Base-by-base conservation (phyloP, 2,797 vertebrate species). In the Cirrhinus molitorella region DNA sequence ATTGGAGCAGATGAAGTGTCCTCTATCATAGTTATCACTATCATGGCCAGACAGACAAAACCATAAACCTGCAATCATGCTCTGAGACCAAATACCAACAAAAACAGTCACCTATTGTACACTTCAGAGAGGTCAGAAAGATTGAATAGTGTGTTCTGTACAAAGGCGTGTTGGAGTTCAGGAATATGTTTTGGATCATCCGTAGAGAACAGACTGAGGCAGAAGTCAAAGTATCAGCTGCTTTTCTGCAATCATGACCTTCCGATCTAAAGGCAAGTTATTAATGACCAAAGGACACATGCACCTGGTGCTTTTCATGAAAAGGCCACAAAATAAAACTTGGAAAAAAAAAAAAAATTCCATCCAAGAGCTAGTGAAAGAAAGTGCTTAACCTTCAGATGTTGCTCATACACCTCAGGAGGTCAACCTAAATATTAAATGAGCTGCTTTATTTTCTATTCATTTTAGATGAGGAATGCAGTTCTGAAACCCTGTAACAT, bases 1-100 rank as follows among this genome's bases (percentile, higher is more conserved):
- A 57, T 8, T 47, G 40, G 63, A 25, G 40, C 28, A 59, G 74
- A 78, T 83, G 73, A 83, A 83, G 81, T 83, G 74, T 78, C 25
- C 14, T 83, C 21, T 47, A 76, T 76, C 59, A 83, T 76, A 76
- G 49, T 55, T 75, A 75, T 82, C 45, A 53, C 28, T 40, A 57
- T 77, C 61, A 76, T 25, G 10, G 65, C 34, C 81, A 61, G 65
- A 83, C 59, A 77, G 63, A 70, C 40, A 68, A 37, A 77, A 13
- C 37, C 61, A 68, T 77, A 83, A 83, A 77, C 81, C 65, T 83
- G 65, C 63, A 83, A 77, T 83, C 81, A 83, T 77, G 51, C 63
- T 77, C 23, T 23, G 61, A 70, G 49, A 66, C 25, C 16, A 37
- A 37, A 83, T 17, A 53, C 28, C 21, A 75, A 74, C 31, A 21